A percentile compares a stretch with the other conserved stretches of the same genome.
Conservation (phyloP, 2,797 vertebrate species). For the Eidolon dupreanum region DNA sequence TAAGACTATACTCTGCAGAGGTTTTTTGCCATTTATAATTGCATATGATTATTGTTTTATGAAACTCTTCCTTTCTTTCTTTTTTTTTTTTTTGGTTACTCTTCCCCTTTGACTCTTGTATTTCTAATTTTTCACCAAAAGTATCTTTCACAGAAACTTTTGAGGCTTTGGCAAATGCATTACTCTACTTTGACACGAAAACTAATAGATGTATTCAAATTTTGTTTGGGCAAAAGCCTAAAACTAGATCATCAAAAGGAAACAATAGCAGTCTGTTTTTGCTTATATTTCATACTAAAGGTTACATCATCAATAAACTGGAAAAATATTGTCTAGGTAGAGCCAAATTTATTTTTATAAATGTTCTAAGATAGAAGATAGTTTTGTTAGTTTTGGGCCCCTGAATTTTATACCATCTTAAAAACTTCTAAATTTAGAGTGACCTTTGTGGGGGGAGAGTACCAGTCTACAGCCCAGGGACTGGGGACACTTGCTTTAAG, state of each 20-base stretch:
- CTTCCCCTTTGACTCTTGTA: not conserved
- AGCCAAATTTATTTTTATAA: not conserved
- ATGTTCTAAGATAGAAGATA: not conserved
- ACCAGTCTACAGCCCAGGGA: too few species aligned
- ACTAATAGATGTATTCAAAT: not conserved
- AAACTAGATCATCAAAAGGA: not conserved
- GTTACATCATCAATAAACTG: not conserved
- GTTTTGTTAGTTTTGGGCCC: not conserved
- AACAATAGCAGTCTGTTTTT: not conserved
- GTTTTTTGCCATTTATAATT: slow-evolving; percentile 25
- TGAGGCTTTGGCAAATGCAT: not conserved
- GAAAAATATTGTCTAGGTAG: not conserved
- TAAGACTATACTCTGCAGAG: not conserved
- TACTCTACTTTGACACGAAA: slow-evolving; percentile 1
- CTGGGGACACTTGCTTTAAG: too few species aligned
- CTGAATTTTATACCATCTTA: slow-evolving; percentile 18
- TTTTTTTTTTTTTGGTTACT: not conserved
- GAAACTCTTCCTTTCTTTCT: not conserved
- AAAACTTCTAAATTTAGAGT: slow-evolving; percentile 33
- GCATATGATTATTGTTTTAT: slow-evolving; percentile 5
- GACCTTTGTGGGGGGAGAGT: too few species aligned
- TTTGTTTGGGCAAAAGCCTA: slow-evolving; percentile 6
- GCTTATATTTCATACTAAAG: not conserved
- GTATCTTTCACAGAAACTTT: not conserved
- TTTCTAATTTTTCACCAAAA: slow-evolving; percentile 38